Base-by-base conservation (phyloP, 1,140 invertebrate genomes). In the Wasmannia auropunctata region DNA sequence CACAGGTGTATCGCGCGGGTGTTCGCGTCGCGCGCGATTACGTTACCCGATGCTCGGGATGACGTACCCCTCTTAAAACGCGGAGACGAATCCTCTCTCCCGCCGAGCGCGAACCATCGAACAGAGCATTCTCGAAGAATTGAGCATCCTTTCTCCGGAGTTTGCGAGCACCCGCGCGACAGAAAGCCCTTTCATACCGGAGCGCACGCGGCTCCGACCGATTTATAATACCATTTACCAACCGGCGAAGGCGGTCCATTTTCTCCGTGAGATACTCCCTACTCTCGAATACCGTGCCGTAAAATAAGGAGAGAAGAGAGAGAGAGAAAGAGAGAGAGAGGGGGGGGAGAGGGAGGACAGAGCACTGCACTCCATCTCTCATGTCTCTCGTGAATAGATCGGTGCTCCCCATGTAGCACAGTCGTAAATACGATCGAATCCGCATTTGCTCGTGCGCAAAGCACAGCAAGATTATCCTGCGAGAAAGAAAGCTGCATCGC, bases 171-270 rank as follows among this genome's bases (percentile, higher is more conserved):
- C 25, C 25, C 63, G 43, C 19, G 34, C 16, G 63, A 83, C 67
- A 34, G 16, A 74, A 25, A 70, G 8, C n/a, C 31, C 22, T 86
- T 86, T 43, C 79, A 74, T 22, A 65, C 28, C 34, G 19, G 43
- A 19, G 62, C 54, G 19, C 77, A 16, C 63, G 49, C 34, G 37
- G 37, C 51, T 43, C 37, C 67, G 65, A 72, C 51, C 79, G 37
- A 83, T 83, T 83, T 83, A 83, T 83, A 83, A 74, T 83, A 40
- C 51, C 51, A 74, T 83, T 83, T 83, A 74, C 51, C n/a, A 56
- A 7, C 19, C 5, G 34, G 34, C 25, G 49, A 22, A 10, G 62
- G 34, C 22, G 34, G 49, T 80, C 77, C 46, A 80, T 80, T 80
- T 80, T 76, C 40, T 49, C 51, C 51, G 8, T 22, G 74, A 62